phyloP scores from a whole-genome alignment of 2,113 vertebrate species.

The Tichodroma muraria region DNA sequence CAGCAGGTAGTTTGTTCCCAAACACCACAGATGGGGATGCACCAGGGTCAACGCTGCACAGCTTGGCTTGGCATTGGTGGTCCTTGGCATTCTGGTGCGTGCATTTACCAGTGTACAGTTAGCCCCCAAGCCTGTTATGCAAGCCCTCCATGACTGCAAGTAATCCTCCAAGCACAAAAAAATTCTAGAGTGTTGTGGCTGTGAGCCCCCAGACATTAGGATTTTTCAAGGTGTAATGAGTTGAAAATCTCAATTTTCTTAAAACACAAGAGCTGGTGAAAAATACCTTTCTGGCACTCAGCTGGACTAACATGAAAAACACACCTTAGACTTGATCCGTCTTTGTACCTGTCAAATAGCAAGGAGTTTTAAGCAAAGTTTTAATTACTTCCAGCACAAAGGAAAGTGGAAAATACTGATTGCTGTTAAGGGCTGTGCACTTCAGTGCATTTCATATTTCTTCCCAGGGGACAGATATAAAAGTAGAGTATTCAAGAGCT shows the following conservation, averaged over 20 bases:
- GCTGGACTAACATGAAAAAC: not conserved
- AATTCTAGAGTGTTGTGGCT: not conserved
- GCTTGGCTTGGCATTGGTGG: not conserved
- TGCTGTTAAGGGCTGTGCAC: not conserved
- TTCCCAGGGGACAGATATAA: not conserved
- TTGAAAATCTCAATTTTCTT: not conserved
- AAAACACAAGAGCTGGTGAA: not conserved
- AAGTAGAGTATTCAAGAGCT: not conserved
- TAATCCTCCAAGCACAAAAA: not conserved
- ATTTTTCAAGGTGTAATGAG: not conserved
- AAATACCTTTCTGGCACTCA: not conserved
- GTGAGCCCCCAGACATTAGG: not conserved
- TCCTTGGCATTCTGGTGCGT: not conserved
- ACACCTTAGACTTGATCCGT: not conserved
- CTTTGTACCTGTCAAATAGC: not conserved
- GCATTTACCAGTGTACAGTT: not conserved
- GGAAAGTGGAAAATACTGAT: not conserved
- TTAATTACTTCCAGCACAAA: constrained; percentile 9
- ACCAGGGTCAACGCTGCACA: not conserved
- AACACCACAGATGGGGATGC: not conserved
- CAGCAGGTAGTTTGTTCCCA: not conserved
- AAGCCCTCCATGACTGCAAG: not conserved
- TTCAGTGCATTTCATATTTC: not conserved
- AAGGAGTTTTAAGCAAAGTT: not conserved
- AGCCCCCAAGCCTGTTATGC: not conserved